These are phyloP conservation scores for Dolomedes plantarius DNA, from an alignment of 2,888 invertebrate species.

Conservation along the genomic window DNA sequence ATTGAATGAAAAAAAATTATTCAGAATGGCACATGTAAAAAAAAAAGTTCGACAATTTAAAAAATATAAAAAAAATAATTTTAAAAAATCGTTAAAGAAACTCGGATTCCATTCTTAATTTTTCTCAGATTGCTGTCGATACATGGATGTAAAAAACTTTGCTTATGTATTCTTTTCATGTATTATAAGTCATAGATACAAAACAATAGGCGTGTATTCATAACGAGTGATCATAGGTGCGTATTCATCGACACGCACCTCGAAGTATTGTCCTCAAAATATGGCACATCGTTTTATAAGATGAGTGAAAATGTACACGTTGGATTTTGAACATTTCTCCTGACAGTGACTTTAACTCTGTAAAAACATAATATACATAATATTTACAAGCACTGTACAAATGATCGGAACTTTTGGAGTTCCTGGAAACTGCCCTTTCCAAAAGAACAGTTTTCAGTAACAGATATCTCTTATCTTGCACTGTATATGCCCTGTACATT, in stretches of 20 bases:
- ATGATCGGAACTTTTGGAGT: background rate
- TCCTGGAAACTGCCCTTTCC: too few relatives aligned
- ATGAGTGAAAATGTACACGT: background rate
- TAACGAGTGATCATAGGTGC: too few relatives aligned
- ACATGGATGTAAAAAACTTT: too few relatives aligned
- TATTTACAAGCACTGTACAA: background rate
- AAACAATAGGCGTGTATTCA: too few relatives aligned
- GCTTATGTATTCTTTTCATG: too few relatives aligned
- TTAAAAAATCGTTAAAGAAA: too few relatives aligned
- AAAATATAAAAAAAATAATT: too few relatives aligned
- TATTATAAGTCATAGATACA: too few relatives aligned
- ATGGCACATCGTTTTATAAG: background rate
- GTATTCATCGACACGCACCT: background rate
- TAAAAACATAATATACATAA: background rate
- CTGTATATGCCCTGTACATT: constrained; percentile 30
- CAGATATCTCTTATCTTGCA: background rate
- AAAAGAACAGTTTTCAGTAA: background rate
- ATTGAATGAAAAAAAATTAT: background rate
- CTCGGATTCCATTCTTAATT: too few relatives aligned
- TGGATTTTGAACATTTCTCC: background rate
- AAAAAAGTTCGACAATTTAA: background rate
- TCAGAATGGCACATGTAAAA: background rate
- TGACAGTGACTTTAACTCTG: too few relatives aligned
- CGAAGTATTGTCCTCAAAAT: too few relatives aligned
- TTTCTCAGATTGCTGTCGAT: too few relatives aligned